These are phyloP conservation scores for Alca torda DNA, from an alignment of 2,797 vertebrate genomes.

Conservation along the genomic window DNA sequence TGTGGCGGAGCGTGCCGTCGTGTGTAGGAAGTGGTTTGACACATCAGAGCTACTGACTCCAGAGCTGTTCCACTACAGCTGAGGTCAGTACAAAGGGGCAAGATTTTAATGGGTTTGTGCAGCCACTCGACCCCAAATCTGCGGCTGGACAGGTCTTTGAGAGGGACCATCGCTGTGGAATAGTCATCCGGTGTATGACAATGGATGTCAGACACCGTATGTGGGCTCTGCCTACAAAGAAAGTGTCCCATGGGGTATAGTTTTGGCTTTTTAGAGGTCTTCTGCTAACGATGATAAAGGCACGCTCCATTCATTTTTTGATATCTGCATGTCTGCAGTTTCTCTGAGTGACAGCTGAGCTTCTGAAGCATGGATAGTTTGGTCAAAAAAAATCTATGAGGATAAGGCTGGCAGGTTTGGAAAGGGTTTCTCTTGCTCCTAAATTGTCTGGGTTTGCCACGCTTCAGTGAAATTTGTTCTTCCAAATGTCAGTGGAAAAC, in stretches of 20 bases:
- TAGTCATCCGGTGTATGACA: not conserved
- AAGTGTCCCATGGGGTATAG: not conserved
- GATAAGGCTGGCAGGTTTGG: not conserved
- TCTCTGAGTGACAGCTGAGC: not conserved
- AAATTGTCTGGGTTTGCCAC: not conserved
- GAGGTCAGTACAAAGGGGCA: not conserved
- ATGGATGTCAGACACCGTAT: not conserved
- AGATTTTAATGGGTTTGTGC: not conserved
- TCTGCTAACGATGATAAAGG: not conserved
- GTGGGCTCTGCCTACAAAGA: not conserved
- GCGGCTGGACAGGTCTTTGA: not conserved
- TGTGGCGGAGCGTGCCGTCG: fast-evolving
- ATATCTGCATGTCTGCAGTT: not conserved
- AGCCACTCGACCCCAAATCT: not conserved
- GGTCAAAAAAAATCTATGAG: not conserved
- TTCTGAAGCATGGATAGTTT: not conserved
- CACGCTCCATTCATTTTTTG: not conserved
- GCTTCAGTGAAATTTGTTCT: not conserved
- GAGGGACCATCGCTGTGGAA: fast-evolving
- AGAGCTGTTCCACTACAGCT: not conserved
- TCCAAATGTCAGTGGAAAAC: not conserved
- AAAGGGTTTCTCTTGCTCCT: not conserved
- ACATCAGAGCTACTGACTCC: constrained; percentile 32
- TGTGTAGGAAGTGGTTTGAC: constrained; percentile 62
- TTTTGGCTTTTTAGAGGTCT: not conserved